Conservation (phyloP, 1,140 invertebrate species). For the Plutomurus gul region DNA sequence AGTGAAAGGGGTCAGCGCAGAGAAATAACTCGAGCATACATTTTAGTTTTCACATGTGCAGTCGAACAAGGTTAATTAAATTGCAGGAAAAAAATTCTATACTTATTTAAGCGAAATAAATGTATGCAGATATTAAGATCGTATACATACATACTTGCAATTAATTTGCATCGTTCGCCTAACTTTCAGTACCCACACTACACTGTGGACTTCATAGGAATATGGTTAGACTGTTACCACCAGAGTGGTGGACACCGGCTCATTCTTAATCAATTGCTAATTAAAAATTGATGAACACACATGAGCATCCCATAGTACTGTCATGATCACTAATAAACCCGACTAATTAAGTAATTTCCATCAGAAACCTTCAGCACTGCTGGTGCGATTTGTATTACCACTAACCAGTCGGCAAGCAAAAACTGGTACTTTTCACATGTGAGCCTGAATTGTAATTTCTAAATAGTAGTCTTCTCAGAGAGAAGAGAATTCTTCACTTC, state of each 20-base stretch:
- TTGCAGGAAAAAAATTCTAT: neutral
- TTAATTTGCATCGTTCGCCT: neutral
- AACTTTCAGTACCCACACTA: neutral
- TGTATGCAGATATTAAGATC: neutral
- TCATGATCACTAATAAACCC: constrained; percentile 2
- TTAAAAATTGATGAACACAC: constrained; percentile 25
- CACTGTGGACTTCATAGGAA: too few relatives aligned
- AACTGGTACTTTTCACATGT: neutral
- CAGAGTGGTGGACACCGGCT: constrained; percentile 4
- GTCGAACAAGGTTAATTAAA: too few relatives aligned
- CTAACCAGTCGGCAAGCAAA: neutral
- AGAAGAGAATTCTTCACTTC: too few relatives aligned
- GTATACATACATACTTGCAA: neutral
- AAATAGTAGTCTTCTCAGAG: too few relatives aligned
- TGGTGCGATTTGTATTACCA: constrained; percentile 1
- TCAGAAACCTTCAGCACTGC: constrained; percentile 12
- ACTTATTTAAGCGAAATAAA: neutral
- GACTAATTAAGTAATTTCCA: constrained; percentile 28
- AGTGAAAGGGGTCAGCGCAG: too few relatives aligned
- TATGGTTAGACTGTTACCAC: neutral
- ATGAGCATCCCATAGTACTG: neutral
- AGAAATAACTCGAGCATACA: too few relatives aligned
- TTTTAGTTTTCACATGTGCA: too few relatives aligned
- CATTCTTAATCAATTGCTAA: constrained; percentile 31
- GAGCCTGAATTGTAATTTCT: neutral